Evolutionary conservation across 2,888 invertebrate genomes (phyloP), one percentile per base, ranked within the genome.

Genomic region (Leptogaster cylindrica): DNA sequence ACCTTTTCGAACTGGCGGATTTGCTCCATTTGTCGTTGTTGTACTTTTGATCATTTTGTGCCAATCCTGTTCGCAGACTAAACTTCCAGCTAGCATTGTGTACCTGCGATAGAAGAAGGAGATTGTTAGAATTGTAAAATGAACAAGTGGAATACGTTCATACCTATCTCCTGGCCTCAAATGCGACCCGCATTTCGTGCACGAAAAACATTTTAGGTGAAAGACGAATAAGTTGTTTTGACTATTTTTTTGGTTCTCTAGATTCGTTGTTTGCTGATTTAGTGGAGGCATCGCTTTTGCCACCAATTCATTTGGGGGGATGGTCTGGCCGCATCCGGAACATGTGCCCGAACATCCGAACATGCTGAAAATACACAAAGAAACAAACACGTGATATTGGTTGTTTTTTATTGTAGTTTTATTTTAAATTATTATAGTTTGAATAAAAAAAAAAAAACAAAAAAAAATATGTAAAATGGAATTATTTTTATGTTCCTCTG

Each of bases 1-100:
- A 82, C 93, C 93, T 84, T 93, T 93, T 82, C 93, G 88, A 76
- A 91, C 89, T 14, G 88, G 87, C 77, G 89, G 87, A 71, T 87
- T 84, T 71, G 85, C 82, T 74, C 89, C 88, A 73, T 84, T 84
- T 72, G 83, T 78, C 75, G 85, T 83, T 73, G 86, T 84, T 74
- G 88, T 88, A 74, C 85, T 87, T 83, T 93, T 92, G 82, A 93
- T 88, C 79, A 95, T 85, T 83, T 95, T 95, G 83, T 94, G 92
- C 90, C 93, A 95, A 84, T 96, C 95, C 83, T 94, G 92, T 83
- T 96, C 96, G 85, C 96, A 96, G 72, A 95, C 91, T 78, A 95
- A 86, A 78, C 89, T 90, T 73, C 95, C 95, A 78, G 92, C 91
- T 75, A 95, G 85, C 86, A 95, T 88, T 83, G 93, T 92, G 84